A percentile compares a stretch with the other conserved stretches of the same genome.
phyloP scores from a whole-genome alignment of 2,797 vertebrate genomes.

The Poecilia gillii region DNA sequence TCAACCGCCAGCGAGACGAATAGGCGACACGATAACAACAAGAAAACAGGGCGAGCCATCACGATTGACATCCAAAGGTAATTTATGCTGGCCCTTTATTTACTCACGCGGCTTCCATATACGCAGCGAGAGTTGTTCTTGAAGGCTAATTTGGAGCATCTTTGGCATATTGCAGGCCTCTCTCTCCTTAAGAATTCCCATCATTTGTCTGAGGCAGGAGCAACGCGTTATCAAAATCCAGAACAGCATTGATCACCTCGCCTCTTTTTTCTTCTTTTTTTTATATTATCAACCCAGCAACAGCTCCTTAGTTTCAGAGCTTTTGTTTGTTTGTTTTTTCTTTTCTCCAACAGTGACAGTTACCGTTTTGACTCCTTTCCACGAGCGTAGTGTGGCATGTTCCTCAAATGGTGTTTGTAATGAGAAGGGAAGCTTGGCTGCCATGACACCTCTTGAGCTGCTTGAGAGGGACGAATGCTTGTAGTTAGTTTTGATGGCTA shows the following conservation, averaged over 20 bases:
- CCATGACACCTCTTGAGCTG: slow-evolving; percentile 70
- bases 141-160: slow-evolving; percentile 84
- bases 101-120: slow-evolving; percentile 65
- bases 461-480: slow-evolving; percentile 58
- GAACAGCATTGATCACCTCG: slow-evolving; percentile 79
- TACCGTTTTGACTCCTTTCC: slow-evolving; percentile 73
- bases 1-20: slow-evolving; percentile 81
- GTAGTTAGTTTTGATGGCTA: slow-evolving; percentile 74
- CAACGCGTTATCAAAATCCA: slow-evolving; percentile 80
- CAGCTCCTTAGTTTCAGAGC: slow-evolving; percentile 77
- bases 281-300: slow-evolving; percentile 71
- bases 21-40: slow-evolving; percentile 81
- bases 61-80: slow-evolving; percentile 83
- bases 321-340: slow-evolving; percentile 78
- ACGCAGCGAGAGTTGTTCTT: slow-evolving; percentile 70
- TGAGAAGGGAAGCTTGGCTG: slow-evolving; percentile 74
- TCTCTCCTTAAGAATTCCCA: slow-evolving; percentile 77
- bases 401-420: slow-evolving; percentile 72
- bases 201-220: slow-evolving; percentile 79
- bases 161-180: slow-evolving; percentile 76
- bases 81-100: slow-evolving; percentile 85
- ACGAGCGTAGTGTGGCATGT: slow-evolving; percentile 69
- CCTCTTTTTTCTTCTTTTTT: slow-evolving; percentile 44
- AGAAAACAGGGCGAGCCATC: slow-evolving; percentile 80
- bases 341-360: slow-evolving; percentile 76